Conservation (phyloP, 2,888 invertebrate species). For the Catocala sponsa region DNA sequence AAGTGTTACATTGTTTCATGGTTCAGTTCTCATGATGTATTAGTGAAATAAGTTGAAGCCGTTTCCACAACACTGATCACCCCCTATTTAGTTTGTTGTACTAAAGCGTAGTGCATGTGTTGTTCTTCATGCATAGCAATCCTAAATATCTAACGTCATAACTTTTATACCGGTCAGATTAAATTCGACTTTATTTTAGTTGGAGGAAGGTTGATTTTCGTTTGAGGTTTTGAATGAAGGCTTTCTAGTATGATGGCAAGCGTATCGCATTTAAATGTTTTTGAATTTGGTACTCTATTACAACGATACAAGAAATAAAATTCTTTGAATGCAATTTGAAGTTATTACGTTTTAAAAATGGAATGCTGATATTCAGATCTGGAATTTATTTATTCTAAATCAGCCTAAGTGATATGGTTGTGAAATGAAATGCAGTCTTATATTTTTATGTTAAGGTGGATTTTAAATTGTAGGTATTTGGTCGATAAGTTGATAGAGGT, state of each 20-base stretch:
- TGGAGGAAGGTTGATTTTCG: constrained; percentile 60
- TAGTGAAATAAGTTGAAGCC: constrained; percentile 49
- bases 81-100: constrained; percentile 73
- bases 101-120: constrained; percentile 83
- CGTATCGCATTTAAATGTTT: constrained; percentile 34
- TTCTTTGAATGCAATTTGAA: constrained; percentile 32
- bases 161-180: constrained; percentile 44
- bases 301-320: constrained; percentile 42
- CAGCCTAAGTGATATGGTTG: constrained; percentile 40
- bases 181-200: constrained; percentile 65
- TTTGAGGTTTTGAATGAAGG: constrained; percentile 50
- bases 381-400: constrained; percentile 55
- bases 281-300: constrained; percentile 49
- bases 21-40: constrained; percentile 20
- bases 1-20: constrained; percentile 25
- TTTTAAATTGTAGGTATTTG: constrained; percentile 35
- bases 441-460: constrained; percentile 33
- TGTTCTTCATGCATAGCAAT: constrained; percentile 77
- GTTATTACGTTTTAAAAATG: constrained; percentile 60
- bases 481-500: constrained; percentile 41
- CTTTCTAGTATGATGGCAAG: constrained; percentile 58
- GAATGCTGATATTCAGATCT: constrained; percentile 71
- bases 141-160: constrained; percentile 71
- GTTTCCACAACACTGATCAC: constrained; percentile 58
- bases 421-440: constrained; percentile 31